Conservation (phyloP, 2,888 invertebrate genomes). For the Orchestes rusci region DNA sequence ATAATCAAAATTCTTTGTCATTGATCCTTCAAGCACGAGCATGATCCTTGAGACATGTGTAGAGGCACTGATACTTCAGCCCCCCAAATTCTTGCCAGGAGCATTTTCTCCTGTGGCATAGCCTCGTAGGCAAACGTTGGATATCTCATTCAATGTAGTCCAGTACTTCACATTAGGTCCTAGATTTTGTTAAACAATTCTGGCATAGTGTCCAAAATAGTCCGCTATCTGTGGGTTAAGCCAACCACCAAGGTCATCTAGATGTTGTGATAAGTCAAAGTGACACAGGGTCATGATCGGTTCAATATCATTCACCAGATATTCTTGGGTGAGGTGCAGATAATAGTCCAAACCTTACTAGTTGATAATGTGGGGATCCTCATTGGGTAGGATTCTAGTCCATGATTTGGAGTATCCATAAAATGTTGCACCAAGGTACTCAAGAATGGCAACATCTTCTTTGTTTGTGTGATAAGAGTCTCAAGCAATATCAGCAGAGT, state of each 20-base stretch:
- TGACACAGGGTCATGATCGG: conserved; percentile 15
- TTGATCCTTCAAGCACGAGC: conserved; percentile 9
- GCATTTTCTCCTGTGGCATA: not conserved
- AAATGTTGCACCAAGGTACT: conserved; percentile 48
- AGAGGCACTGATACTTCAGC: conserved; percentile 3
- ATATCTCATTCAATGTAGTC: too few species aligned
- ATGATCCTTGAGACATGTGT: conserved; percentile 6
- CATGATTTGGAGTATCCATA: conserved; percentile 26
- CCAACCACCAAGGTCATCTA: conserved; percentile 34
- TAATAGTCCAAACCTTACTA: conserved; percentile 53
- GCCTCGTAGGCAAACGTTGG: too few species aligned
- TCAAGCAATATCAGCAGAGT: conserved; percentile 49
- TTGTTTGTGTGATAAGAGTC: conserved; percentile 59
- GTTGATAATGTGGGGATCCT: conserved; percentile 54
- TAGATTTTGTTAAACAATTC: conserved; percentile 46
- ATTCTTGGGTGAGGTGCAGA: conserved; percentile 22
- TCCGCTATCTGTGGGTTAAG: conserved; percentile 10
- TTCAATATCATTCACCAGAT: conserved; percentile 5
- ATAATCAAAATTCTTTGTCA: conserved; percentile 4
- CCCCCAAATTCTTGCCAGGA: conserved; percentile 2
- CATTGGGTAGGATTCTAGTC: conserved; percentile 46
- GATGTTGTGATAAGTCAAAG: conserved; percentile 14
- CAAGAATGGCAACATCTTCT: conserved; percentile 54
- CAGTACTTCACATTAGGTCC: conserved; percentile 29
- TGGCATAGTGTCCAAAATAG: conserved; percentile 41